phyloP scores from a whole-genome alignment of 2,797 vertebrate species.

The Typhlichthys subterraneus region DNA sequence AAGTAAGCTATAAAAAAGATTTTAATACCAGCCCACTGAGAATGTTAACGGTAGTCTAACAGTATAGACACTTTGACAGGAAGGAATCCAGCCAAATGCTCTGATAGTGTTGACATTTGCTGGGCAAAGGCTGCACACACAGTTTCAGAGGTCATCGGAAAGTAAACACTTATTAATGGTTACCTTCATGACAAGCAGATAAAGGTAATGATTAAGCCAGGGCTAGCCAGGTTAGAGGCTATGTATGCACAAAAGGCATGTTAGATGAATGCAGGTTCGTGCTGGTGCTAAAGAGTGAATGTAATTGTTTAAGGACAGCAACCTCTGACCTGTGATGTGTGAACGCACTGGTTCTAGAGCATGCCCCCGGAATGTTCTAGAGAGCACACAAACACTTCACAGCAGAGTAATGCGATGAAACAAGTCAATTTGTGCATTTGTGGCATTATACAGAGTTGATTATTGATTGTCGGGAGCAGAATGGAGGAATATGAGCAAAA shows the following conservation, averaged over 20 bases:
- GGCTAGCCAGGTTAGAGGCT: conserved; percentile 77
- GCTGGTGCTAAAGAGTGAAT: conserved; percentile 68
- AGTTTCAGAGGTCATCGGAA: conserved; percentile 94
- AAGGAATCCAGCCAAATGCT: conserved; percentile 58
- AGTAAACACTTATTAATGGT: conserved; percentile 99
- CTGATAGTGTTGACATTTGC: conserved; percentile 83
- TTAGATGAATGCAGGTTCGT: conserved; percentile 67
- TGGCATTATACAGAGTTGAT: conserved; percentile 53
- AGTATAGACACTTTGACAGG: conserved; percentile 51
- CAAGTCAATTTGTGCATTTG: conserved; percentile 42
- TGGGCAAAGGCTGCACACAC: conserved; percentile 82
- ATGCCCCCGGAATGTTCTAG: conserved; percentile 20
- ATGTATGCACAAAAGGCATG: conserved; percentile 76
- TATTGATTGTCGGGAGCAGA: conserved; percentile 58
- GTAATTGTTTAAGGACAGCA: conserved; percentile 76
- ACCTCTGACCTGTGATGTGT: conserved; percentile 78
- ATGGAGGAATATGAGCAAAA: conserved; percentile 43
- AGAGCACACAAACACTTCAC: conserved; percentile 13
- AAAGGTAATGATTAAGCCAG: conserved; percentile 98
- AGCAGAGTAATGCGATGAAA: conserved; percentile 32
- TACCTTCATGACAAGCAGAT: conserved; percentile 94
- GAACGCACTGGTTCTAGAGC: conserved; percentile 50
- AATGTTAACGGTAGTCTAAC: conserved; percentile 35
- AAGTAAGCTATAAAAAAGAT: conserved; percentile 5
- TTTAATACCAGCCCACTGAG: conserved; percentile 24